These are phyloP conservation scores for Phrynocephalus vlangalii DNA, from an alignment of 2,797 vertebrate species.

Conservation along the genomic window DNA sequence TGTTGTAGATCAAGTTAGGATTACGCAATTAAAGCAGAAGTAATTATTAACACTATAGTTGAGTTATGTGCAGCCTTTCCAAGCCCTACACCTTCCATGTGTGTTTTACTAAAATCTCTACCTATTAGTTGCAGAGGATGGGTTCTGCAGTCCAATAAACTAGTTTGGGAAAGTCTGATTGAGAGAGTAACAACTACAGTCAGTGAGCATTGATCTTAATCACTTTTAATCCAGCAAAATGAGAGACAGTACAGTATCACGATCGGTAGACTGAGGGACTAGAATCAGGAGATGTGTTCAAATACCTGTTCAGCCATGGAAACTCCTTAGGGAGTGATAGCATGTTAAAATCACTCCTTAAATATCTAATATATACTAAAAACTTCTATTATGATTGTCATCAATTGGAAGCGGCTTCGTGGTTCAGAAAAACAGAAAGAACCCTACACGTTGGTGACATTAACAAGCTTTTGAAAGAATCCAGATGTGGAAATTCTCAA, in stretches of 20 bases:
- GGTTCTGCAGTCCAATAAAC: background rate
- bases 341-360: too few species aligned
- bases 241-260: background rate
- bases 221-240: background rate
- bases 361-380: too few species aligned
- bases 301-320: too few species aligned
- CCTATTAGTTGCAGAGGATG: background rate
- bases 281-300: too few species aligned
- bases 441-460: conserved; percentile 11
- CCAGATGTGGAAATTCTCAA: background rate
- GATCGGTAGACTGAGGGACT: too few species aligned
- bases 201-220: background rate
- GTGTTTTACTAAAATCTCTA: background rate
- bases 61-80: background rate
- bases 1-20: conserved; percentile 60
- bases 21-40: conserved; percentile 57
- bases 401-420: too few species aligned
- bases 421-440: background rate
- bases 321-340: too few species aligned
- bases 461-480: background rate
- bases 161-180: background rate
- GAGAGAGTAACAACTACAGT: background rate
- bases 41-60: conserved; percentile 36
- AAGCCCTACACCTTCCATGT: background rate
- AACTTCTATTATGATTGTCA: too few species aligned